Evolutionary conservation across 64 coral and sea anemone genomes (phyloP).

Genomic region (Stichodactyla helianthus): DNA sequence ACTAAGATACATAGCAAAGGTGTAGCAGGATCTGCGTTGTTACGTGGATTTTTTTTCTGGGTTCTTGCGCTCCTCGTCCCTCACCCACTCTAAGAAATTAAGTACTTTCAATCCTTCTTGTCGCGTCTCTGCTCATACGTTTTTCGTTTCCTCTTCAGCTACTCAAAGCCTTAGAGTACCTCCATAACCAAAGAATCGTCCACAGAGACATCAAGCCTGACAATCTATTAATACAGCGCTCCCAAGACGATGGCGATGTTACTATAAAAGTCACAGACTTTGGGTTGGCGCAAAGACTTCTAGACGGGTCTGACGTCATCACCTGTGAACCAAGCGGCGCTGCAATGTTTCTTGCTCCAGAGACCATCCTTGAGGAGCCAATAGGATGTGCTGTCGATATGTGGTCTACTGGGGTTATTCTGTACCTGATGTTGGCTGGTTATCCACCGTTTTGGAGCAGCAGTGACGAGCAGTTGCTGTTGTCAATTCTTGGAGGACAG

Average conservation of each 20-base stretch:
- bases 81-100: too few relatives aligned
- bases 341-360: slow-evolving; percentile 88
- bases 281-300: slow-evolving; percentile 61
- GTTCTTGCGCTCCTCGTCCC: too few relatives aligned
- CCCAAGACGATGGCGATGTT: slow-evolving; percentile 14
- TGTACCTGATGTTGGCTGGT: slow-evolving; percentile 64
- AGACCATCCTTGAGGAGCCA: slow-evolving; percentile 88
- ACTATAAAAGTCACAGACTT: slow-evolving; percentile 78
- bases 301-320: slow-evolving; percentile 41
- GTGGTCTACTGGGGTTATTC: slow-evolving; percentile 68
- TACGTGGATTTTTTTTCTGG: too few relatives aligned
- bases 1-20: too few relatives aligned
- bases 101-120: too few relatives aligned
- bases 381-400: slow-evolving; percentile 80
- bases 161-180: slow-evolving; percentile 70
- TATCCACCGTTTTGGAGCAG: slow-evolving; percentile 91
- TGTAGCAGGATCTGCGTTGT: too few relatives aligned
- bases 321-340: slow-evolving; percentile 59
- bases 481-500: slow-evolving; percentile 63
- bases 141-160: slow-evolving; percentile 25
- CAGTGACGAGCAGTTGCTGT: slow-evolving; percentile 62
- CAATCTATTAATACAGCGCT: slow-evolving; percentile 65
- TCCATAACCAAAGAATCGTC: slow-evolving; percentile 70
- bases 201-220: slow-evolving; percentile 90
- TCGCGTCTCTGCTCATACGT: not conserved